Evolutionary conservation across 1,140 invertebrate species (phyloP), one percentile per base, ranked within the genome.

Genomic region (Mesaphorura yosii): DNA sequence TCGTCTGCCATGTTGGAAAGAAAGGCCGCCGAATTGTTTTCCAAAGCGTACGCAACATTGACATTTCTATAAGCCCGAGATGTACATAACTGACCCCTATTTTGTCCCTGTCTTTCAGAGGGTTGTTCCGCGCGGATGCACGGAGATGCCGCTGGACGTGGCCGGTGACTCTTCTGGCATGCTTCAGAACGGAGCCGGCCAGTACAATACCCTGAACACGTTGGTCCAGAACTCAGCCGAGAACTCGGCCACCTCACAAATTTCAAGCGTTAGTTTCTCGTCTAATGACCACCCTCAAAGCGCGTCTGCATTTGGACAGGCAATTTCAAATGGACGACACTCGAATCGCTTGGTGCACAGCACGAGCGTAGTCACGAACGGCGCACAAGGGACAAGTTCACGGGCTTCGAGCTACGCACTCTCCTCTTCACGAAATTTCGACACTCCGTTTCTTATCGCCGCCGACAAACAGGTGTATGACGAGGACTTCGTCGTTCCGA

Each of bases 1-100:
- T 63, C 7, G 60, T 63, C 0, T 63, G 60, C 26, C 42, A 63
- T 41, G 55, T 63, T 1, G 60, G 60, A 2, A 59, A 63, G 41
- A 63, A 63, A 48, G 60, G 60, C 5, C 38, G 60, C 3, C 40
- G 60, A 14, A 63, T 63, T 10, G 57, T 63, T 23, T 63, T 63
- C 38, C 57, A 57, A 25, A 54, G 54, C 19, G 60, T 63, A 58
- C 39, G 45, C 23, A n/a, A 38, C 12, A 39, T n/a, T 19, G 7
- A 14, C 39, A 41, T 41, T 20, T 17, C 17, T 41, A 41, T 10
- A 20, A 17, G 40, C 7, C 40, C n/a, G n/a, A n/a, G 7, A 6
- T 41, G 7, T 10, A 20, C 40, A 41, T 20, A 20, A 20, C 17
- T 41, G 23, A 40, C 25, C 6, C 12, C 1, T 19, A 20, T 51